Conservation (phyloP, 2,888 invertebrate species). For the Plusia festucae region DNA sequence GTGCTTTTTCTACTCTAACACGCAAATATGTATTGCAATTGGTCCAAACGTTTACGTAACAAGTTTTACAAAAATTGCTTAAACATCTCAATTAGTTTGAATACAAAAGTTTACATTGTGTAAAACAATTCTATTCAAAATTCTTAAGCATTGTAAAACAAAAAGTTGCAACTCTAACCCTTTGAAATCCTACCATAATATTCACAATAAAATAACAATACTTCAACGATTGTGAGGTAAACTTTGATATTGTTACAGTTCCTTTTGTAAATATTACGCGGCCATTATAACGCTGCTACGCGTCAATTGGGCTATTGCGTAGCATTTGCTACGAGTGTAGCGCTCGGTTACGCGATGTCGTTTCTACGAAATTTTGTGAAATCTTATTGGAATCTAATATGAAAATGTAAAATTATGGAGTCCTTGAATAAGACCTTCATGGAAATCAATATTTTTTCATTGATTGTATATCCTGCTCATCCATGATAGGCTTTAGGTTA, state of each 20-base stretch:
- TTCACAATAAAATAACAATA: background rate
- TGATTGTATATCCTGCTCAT: too few relatives aligned
- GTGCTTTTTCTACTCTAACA: too few relatives aligned
- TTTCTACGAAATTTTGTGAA: slow-evolving; percentile 3
- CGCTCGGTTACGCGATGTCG: slow-evolving; percentile 23
- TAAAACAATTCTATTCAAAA: too few relatives aligned
- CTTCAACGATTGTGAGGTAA: background rate
- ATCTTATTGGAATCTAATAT: slow-evolving; percentile 42
- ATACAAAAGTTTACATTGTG: too few relatives aligned
- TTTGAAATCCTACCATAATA: background rate
- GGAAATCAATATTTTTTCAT: too few relatives aligned
- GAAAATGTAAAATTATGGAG: background rate
- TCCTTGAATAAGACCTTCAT: background rate
- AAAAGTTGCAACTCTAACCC: background rate
- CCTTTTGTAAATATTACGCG: background rate
- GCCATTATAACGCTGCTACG: slow-evolving; percentile 16
- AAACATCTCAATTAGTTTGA: too few relatives aligned
- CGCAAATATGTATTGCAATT: too few relatives aligned
- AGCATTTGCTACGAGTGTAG: slow-evolving; percentile 49
- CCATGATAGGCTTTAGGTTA: too few relatives aligned
- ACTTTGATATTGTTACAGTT: background rate
- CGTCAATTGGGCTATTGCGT: slow-evolving; percentile 24
- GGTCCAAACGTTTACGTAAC: too few relatives aligned
- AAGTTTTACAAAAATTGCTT: too few relatives aligned
- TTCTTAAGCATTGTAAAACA: background rate